Base-by-base conservation (phyloP, 2,888 invertebrate species). In the Agrilus biguttatus region DNA sequence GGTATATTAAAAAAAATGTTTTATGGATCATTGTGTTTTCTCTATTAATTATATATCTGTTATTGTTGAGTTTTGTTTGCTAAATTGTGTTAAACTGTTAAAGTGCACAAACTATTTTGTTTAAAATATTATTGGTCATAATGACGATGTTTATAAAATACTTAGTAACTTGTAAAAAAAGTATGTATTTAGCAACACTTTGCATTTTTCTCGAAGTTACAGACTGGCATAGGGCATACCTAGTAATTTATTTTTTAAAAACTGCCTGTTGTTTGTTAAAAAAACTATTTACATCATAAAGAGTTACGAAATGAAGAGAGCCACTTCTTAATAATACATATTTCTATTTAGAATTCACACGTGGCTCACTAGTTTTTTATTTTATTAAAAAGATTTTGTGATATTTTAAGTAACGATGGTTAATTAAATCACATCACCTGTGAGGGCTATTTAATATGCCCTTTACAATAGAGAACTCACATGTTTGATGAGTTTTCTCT, bases 391-490 rank as follows among this genome's bases (percentile, higher is more conserved):
- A 67, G 67, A 68, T 69, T 69, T 70, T 71, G 70, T 71, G 70
- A 71, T 71, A 70, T 70, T 69, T 70, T 70, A 28, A 69, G 67
- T 69, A 69, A 69, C 67, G 67, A 66, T 68, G 69, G 68, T 69
- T 69, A 69, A 68, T 69, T 69, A 68, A 69, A 68, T 68, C 67
- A 68, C 68, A 68, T 66, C 68, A 68, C 66, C 61, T 60, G 61
- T 61, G 60, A 60, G 62, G 61, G 54, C 51, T 47, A 57, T 56
- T 53, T 53, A 58, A 60, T 61, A 60, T 60, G 58, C 57, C 49
- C 47, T 50, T 48, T 52, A 54, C 55, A 56, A 49, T 56, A 55
- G 54, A 54, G 55, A 56, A 54, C 53, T 50, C 53, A 53, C 46
- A 45, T 41, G 39, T 36, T 39, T 41, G 36, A 14, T 38, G 43